Percentiles rank a stretch among this genome's conserved stretches.
phyloP scores from a whole-genome alignment of 2,113 vertebrate genomes.

The Mesitornis unicolor region DNA sequence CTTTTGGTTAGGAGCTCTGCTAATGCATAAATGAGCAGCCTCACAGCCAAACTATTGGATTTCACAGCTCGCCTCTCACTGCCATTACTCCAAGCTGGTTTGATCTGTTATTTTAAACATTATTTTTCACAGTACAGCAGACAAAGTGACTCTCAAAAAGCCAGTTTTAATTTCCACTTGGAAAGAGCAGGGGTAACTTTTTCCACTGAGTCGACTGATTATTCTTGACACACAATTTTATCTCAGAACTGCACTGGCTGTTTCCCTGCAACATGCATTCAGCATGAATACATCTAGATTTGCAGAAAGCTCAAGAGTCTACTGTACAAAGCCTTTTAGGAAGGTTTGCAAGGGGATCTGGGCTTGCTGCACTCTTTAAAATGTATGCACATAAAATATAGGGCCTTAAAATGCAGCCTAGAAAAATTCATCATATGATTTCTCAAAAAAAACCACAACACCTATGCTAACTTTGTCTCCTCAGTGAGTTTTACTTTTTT shows the following conservation, averaged over 20 bases:
- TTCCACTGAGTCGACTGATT: constrained; percentile 73
- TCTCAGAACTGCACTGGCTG: constrained; percentile 55
- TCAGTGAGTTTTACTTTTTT: neutral
- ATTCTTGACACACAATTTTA: constrained; percentile 68
- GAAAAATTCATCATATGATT: neutral
- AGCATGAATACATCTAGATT: constrained; percentile 33
- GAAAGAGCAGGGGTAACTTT: constrained; percentile 75
- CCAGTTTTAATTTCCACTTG: constrained; percentile 76
- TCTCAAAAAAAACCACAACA: neutral
- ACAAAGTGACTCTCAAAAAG: constrained; percentile 74
- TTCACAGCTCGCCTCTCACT: constrained; percentile 61
- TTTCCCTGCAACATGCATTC: constrained; percentile 46
- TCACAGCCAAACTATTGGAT: constrained; percentile 57
- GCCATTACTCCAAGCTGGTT: constrained; percentile 56
- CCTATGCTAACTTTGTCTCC: neutral
- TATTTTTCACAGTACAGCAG: constrained; percentile 67
- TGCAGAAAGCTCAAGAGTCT: constrained; percentile 1
- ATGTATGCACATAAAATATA: neutral
- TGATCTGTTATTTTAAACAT: constrained; percentile 73
- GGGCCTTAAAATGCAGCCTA: neutral
- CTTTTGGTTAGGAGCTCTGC: constrained; percentile 49
- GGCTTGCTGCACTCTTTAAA: neutral
- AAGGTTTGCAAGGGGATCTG: neutral
- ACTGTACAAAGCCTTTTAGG: neutral
- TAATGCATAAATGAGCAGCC: constrained; percentile 46